These are phyloP conservation scores for Eumacrocentrus americanus DNA, from an alignment of 2,888 invertebrate genomes.

Conservation along the genomic window DNA sequence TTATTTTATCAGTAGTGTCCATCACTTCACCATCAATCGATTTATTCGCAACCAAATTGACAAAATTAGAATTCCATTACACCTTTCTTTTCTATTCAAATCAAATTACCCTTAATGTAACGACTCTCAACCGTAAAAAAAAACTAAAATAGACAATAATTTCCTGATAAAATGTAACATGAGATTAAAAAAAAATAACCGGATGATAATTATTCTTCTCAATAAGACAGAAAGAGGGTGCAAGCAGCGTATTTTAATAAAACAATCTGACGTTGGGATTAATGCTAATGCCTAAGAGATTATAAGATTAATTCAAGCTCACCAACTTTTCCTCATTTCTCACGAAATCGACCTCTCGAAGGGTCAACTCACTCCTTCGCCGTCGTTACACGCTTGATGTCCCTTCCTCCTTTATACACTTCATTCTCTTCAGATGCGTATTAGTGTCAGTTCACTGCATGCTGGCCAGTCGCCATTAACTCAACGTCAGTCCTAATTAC, in stretches of 20 bases:
- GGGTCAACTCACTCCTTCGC: constrained; percentile 2
- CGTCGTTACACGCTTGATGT: constrained; percentile 4
- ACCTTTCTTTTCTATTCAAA: no score
- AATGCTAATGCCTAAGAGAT: neutral
- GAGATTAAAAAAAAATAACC: neutral
- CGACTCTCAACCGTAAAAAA: neutral
- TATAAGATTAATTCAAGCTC: neutral
- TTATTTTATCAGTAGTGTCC: neutral
- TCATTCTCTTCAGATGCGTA: neutral
- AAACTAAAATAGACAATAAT: neutral
- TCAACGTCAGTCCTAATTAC: constrained; percentile 23
- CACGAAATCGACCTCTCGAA: neutral
- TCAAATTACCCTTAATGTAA: neutral
- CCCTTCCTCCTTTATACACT: neutral
- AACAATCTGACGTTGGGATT: neutral
- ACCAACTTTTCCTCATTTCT: neutral
- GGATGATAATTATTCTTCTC: neutral
- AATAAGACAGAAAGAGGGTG: no score
- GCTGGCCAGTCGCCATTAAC: constrained; percentile 24
- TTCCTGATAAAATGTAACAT: neutral
- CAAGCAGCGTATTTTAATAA: no score
- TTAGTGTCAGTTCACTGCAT: constrained; percentile 1
- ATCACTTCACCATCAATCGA: neutral
- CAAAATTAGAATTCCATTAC: no score
- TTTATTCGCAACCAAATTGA: no score